Evolutionary conservation across 2,797 vertebrate species (phyloP).

Genomic region (Enteromius mattozi): DNA sequence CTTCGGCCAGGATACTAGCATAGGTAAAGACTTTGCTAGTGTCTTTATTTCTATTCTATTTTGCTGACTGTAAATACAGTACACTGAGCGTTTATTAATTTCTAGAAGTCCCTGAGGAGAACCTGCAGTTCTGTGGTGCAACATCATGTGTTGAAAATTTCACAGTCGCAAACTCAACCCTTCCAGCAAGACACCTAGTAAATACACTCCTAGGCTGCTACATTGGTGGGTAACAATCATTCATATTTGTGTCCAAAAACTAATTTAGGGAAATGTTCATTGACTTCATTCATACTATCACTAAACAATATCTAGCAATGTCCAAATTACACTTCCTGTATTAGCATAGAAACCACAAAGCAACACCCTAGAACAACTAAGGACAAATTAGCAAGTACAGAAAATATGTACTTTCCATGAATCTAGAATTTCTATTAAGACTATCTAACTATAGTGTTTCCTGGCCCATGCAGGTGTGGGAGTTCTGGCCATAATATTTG

Average conservation of each 20-base stretch:
- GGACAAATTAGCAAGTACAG: not conserved
- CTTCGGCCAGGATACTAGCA: slow-evolving; percentile 78
- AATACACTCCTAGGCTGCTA: slow-evolving; percentile 78
- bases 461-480: slow-evolving; percentile 80
- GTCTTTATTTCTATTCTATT: not conserved
- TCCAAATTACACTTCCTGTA: not conserved
- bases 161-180: slow-evolving; percentile 53
- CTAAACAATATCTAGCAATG: not conserved
- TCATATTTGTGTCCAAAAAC: not conserved
- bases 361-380: no score
- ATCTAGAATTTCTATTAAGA: not conserved
- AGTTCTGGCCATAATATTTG: slow-evolving; percentile 84
- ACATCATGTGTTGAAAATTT: slow-evolving; percentile 68
- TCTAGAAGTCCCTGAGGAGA: slow-evolving; percentile 71
- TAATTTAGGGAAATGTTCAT: no score
- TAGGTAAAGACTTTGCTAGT: slow-evolving; percentile 73
- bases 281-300: not conserved
- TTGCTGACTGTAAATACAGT: not conserved
- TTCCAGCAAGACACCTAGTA: slow-evolving; percentile 68
- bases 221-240: slow-evolving; percentile 59
- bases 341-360: not conserved
- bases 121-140: slow-evolving; percentile 74
- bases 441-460: not conserved
- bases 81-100: slow-evolving; percentile 5
- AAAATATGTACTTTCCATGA: not conserved